A percentile compares a stretch with the other conserved stretches of the same genome.
Evolutionary conservation across 1,140 invertebrate species (phyloP).

Genomic region (Ectropis grisescens): DNA sequence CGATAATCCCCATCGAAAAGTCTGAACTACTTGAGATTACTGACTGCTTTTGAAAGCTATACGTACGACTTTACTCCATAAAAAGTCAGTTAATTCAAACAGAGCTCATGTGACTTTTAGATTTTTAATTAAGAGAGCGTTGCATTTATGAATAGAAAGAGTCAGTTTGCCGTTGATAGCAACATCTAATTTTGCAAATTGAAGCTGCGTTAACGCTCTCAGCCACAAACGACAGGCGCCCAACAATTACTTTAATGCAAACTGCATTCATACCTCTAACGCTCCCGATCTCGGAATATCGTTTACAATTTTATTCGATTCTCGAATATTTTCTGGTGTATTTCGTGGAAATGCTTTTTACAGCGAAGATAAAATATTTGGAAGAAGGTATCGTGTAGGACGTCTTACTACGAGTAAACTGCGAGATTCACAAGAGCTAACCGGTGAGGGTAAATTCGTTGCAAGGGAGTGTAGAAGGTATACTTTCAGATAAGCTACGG

Average conservation of each 20-base stretch:
- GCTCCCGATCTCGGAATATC: conserved; percentile 22
- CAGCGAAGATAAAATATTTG: too few relatives aligned
- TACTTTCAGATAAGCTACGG: too few relatives aligned
- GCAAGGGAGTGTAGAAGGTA: too few relatives aligned
- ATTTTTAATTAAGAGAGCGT: conserved; percentile 9
- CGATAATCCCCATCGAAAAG: too few relatives aligned
- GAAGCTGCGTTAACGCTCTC: conserved; percentile 27
- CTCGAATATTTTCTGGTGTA: conserved; percentile 21
- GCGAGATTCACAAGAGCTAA: too few relatives aligned
- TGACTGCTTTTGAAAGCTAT: too few relatives aligned
- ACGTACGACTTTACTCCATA: too few relatives aligned
- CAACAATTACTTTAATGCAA: conserved; percentile 45
- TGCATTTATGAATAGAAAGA: conserved; percentile 26
- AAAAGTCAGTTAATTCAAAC: too few relatives aligned
- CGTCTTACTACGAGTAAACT: too few relatives aligned
- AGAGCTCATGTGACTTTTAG: not conserved
- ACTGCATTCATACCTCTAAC: conserved; percentile 32
- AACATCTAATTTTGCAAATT: conserved; percentile 46
- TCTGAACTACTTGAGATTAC: too few relatives aligned
- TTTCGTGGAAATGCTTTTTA: conserved; percentile 48
- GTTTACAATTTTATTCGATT: conserved; percentile 46
- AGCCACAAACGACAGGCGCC: conserved; percentile 17
- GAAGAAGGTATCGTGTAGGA: too few relatives aligned
- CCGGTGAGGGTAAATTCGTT: too few relatives aligned
- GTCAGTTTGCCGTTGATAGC: conserved; percentile 20